A percentile compares a stretch with the other conserved stretches of the same genome.
Evolutionary conservation across 2,797 vertebrate species (phyloP).

Genomic region (Schizothorax lantsangensis): DNA sequence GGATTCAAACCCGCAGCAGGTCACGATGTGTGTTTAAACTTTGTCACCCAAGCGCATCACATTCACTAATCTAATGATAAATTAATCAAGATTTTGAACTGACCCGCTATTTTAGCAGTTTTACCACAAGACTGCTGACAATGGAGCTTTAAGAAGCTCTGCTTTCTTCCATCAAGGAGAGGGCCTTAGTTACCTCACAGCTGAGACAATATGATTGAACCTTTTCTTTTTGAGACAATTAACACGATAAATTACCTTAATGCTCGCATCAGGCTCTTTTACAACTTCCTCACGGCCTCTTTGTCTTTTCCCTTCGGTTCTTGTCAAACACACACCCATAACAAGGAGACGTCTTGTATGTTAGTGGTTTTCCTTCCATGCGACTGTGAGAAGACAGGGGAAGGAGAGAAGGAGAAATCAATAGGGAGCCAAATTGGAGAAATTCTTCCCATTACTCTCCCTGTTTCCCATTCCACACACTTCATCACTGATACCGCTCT

Average conservation of each 20-base stretch:
- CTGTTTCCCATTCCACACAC: conserved; percentile 67
- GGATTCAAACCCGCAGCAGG: conserved; percentile 31
- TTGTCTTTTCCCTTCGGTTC: conserved; percentile 32
- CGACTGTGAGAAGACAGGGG: conserved; percentile 57
- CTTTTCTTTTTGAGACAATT: conserved; percentile 68
- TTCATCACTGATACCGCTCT: conserved; percentile 55
- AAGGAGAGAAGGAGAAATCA: conserved; percentile 70
- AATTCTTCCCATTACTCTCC: conserved; percentile 73
- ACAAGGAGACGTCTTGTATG: conserved; percentile 46
- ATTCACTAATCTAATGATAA: conserved; percentile 27
- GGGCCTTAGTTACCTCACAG: conserved; percentile 1
- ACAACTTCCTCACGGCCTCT: conserved; percentile 41
- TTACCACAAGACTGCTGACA: conserved; percentile 38
- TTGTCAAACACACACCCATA: conserved; percentile 27
- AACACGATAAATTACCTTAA: conserved; percentile 78
- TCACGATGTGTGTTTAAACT: conserved; percentile 34
- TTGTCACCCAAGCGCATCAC: conserved; percentile 28
- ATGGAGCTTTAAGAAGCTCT: background rate
- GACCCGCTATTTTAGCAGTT: conserved; percentile 21
- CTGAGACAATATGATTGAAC: conserved; percentile 12
- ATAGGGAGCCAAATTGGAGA: conserved; percentile 75
- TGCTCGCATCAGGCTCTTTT: conserved; percentile 70
- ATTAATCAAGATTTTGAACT: conserved; percentile 47
- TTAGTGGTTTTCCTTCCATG: conserved; percentile 56
- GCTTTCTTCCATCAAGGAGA: background rate